Conservation (phyloP, 2,888 invertebrate genomes). For the Fissipunctia ypsillon region DNA sequence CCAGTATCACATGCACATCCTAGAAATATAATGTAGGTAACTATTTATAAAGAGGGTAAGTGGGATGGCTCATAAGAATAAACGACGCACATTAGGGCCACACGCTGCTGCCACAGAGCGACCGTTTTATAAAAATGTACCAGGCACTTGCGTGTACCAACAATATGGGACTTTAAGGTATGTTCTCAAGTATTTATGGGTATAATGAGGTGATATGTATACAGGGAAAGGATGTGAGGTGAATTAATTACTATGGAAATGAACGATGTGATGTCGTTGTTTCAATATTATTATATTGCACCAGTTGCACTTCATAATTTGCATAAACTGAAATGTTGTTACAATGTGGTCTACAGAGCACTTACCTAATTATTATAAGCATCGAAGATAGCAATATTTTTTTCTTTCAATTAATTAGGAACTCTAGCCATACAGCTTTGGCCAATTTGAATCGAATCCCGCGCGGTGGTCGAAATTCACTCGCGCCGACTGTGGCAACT, state of each 20-base stretch:
- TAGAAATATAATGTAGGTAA: conserved; percentile 66
- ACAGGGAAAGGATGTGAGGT: background rate
- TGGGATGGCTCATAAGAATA: conserved; percentile 73
- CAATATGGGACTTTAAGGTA: conserved; percentile 40
- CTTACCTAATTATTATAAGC: background rate
- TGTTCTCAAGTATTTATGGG: conserved; percentile 39
- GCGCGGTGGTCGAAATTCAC: too few relatives aligned
- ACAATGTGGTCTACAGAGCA: background rate
- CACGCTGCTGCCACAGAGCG: conserved; percentile 65
- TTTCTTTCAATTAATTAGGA: background rate
- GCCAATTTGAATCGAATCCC: background rate
- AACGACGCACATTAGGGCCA: conserved; percentile 75
- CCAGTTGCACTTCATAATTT: background rate
- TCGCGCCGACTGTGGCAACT: too few relatives aligned
- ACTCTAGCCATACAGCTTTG: background rate
- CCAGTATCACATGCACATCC: conserved; percentile 56
- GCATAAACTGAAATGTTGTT: background rate
- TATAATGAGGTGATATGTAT: conserved; percentile 36
- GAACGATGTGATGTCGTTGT: background rate
- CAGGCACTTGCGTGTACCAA: conserved; percentile 53
- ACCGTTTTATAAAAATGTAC: conserved; percentile 67
- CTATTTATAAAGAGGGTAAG: conserved; percentile 70
- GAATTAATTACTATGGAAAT: conserved; percentile 13
- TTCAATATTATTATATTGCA: background rate
- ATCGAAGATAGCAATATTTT: too few relatives aligned